Percentiles rank a stretch among this genome's conserved stretches.
Evolutionary conservation across 2,113 vertebrate species (phyloP).

Genomic region (Passer montanus): DNA sequence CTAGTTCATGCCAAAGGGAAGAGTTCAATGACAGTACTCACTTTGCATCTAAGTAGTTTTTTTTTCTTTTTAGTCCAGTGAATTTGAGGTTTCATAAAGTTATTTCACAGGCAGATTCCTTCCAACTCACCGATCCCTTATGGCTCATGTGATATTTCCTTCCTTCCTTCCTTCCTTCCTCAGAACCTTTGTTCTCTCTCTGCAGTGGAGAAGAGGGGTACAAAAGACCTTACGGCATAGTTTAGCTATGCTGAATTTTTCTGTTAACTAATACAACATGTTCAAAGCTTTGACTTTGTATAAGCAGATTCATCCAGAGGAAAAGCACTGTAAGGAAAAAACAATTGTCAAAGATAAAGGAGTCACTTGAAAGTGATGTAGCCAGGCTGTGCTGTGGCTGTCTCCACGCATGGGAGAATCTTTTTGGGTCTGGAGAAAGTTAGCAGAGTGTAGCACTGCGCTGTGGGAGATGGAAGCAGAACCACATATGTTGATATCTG

Average conservation of each 20-base stretch:
- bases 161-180: not conserved
- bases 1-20: not conserved
- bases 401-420: not conserved
- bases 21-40: not conserved
- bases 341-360: conserved; percentile 49
- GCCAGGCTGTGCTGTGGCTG: not conserved
- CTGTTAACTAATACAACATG: conserved; percentile 65
- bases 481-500: conserved; percentile 3
- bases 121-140: not conserved
- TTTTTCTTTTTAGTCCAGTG: not conserved
- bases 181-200: conserved; percentile 29
- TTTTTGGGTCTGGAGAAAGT: conserved; percentile 30
- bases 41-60: not conserved
- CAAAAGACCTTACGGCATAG: conserved; percentile 27
- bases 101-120: not conserved
- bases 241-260: conserved; percentile 48
- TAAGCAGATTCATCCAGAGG: conserved; percentile 53
- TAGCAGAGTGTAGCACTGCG: not conserved
- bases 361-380: conserved; percentile 51
- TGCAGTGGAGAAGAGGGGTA: not conserved
- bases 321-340: conserved; percentile 31
- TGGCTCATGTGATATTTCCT: fast-evolving
- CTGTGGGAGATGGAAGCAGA: not conserved
- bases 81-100: not conserved
- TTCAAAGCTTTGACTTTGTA: conserved; percentile 20